A percentile compares a stretch with the other conserved stretches of the same genome.
Evolutionary conservation across 2,888 invertebrate genomes (phyloP).

Genomic region (Melikaiella ostensackeni): DNA sequence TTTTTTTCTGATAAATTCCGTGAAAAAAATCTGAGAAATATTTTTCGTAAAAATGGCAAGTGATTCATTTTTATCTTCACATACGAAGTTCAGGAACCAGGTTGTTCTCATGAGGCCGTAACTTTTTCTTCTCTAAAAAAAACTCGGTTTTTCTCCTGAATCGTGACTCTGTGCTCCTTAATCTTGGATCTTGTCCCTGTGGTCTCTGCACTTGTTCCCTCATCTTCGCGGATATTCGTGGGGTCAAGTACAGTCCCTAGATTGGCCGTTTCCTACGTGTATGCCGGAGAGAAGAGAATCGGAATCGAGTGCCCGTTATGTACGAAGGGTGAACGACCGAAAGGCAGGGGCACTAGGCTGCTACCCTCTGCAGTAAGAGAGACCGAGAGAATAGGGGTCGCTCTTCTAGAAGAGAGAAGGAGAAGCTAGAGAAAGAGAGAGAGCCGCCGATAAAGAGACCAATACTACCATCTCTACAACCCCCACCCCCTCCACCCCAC

Average conservation of each 20-base stretch:
- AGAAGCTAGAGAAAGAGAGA: conserved; percentile 42
- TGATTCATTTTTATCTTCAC: not conserved
- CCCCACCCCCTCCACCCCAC: conserved; percentile 44
- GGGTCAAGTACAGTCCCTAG: conserved; percentile 68
- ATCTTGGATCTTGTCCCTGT: conserved; percentile 32
- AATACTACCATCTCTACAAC: conserved; percentile 45
- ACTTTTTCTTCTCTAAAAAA: not conserved
- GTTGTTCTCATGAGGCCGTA: not conserved
- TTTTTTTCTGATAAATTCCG: no score
- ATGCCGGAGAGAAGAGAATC: conserved; percentile 56
- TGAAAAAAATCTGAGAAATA: not conserved
- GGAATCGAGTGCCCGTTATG: conserved; percentile 55
- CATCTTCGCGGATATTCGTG: conserved; percentile 53
- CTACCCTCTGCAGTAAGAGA: conserved; percentile 71
- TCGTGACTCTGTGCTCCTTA: conserved; percentile 1
- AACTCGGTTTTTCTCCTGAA: not conserved
- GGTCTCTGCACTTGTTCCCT: conserved; percentile 37
- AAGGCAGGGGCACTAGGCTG: conserved; percentile 63
- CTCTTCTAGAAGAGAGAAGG: conserved; percentile 56
- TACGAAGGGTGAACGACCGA: conserved; percentile 42
- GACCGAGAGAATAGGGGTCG: conserved; percentile 46
- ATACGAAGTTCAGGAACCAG: not conserved
- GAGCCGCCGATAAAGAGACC: conserved; percentile 52
- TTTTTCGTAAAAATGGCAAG: not conserved
- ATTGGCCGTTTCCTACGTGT: conserved; percentile 33